Conservation (phyloP, 2,888 invertebrate genomes). For the Coleophora deauratella region DNA sequence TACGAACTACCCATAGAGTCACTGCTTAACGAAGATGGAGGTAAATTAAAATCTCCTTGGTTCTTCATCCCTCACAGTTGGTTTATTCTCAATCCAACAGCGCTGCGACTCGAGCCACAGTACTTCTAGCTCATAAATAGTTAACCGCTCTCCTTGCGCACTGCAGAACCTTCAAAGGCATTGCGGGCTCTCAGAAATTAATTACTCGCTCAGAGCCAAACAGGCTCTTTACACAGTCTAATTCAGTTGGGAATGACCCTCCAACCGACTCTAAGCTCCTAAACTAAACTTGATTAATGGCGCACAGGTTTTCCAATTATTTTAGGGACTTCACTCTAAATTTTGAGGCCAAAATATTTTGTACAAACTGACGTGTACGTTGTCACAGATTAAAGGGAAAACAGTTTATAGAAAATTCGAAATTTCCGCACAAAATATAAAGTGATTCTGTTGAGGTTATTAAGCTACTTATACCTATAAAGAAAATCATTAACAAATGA, state of each 20-base stretch:
- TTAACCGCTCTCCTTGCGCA: constrained; percentile 26
- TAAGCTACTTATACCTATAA: too few relatives aligned
- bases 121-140: constrained; percentile 29
- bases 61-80: background rate
- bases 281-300: constrained; percentile 21
- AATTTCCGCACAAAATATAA: too few relatives aligned
- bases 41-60: too few relatives aligned
- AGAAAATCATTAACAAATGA: too few relatives aligned
- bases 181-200: constrained; percentile 41
- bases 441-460: too few relatives aligned
- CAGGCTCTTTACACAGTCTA: constrained; percentile 30
- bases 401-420: too few relatives aligned
- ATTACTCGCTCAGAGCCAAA: constrained; percentile 43
- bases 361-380: too few relatives aligned
- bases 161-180: constrained; percentile 33
- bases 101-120: constrained; percentile 8
- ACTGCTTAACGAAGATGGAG: too few relatives aligned
- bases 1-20: too few relatives aligned
- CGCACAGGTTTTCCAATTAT: constrained; percentile 6
- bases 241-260: constrained; percentile 33
- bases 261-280: constrained; percentile 16
- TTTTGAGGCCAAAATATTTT: too few relatives aligned
- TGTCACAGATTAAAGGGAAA: too few relatives aligned
- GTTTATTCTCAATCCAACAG: constrained; percentile 18
- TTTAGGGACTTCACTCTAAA: background rate